A percentile compares a stretch with the other conserved stretches of the same genome.
These are phyloP conservation scores for Suncus etruscus DNA, from an alignment of 2,113 vertebrate species.

Conservation along the genomic window DNA sequence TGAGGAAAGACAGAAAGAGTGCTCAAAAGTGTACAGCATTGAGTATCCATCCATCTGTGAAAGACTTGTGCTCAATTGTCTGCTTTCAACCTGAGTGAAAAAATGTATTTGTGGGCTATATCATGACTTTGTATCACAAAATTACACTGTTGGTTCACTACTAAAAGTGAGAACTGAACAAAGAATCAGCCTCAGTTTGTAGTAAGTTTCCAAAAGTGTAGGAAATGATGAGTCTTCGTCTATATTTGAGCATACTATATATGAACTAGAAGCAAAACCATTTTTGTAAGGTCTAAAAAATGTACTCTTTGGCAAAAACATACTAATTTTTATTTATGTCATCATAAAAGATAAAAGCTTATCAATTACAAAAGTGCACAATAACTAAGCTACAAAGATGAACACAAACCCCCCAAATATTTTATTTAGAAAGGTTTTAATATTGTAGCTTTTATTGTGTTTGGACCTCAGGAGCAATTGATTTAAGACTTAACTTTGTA, in stretches of 20 bases:
- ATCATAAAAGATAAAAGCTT: neutral
- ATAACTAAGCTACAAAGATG: neutral
- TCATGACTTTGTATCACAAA: conserved; percentile 52
- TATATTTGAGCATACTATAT: neutral
- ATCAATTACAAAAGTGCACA: conserved; percentile 22
- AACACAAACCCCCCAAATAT: conserved; percentile 39
- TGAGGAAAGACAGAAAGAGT: conserved; percentile 30
- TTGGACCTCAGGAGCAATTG: conserved; percentile 80
- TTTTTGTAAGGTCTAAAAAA: conserved; percentile 10
- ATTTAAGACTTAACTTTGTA: conserved; percentile 90
- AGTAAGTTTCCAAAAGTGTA: neutral
- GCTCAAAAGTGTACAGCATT: conserved; percentile 24
- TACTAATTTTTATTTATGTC: neutral
- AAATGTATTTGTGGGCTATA: neutral
- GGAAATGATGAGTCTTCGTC: neutral
- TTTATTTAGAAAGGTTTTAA: conserved; percentile 57
- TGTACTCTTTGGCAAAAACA: conserved; percentile 40
- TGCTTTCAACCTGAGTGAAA: conserved; percentile 74
- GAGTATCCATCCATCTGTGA: conserved; percentile 61
- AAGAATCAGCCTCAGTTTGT: neutral
- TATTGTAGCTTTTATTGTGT: conserved; percentile 71
- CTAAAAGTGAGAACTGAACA: neutral
- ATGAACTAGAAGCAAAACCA: neutral
- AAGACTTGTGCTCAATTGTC: conserved; percentile 52
- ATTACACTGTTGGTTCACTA: neutral